These are phyloP conservation scores for Drosophila funebris DNA, from an alignment of 1,140 invertebrate genomes.

Conservation along the genomic window DNA sequence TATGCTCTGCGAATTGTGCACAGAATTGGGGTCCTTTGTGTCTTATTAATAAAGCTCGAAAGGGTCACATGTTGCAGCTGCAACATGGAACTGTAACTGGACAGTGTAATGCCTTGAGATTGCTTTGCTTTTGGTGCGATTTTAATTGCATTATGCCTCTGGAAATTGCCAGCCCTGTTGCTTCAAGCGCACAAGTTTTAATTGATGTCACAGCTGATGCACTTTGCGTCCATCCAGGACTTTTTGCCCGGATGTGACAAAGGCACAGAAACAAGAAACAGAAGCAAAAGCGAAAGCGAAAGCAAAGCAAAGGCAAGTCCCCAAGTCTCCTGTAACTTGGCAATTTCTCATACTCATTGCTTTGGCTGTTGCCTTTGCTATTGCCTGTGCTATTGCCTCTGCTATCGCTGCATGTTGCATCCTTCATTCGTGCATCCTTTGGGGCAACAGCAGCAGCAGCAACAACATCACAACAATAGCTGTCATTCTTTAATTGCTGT, in stretches of 20 bases:
- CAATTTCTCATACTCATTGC: slow-evolving; percentile 38
- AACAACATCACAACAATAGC: slow-evolving; percentile 13
- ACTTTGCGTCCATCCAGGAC: slow-evolving; percentile 23
- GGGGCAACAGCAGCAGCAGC: too few relatives aligned
- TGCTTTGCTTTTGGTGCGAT: slow-evolving; percentile 54
- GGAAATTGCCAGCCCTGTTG: slow-evolving; percentile 51
- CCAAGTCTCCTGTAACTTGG: slow-evolving; percentile 3
- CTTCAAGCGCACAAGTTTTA: slow-evolving; percentile 58
- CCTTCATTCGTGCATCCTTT: slow-evolving; percentile 6
- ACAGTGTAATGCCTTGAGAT: slow-evolving; percentile 40
- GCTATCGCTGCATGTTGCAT: neutral
- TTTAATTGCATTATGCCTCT: slow-evolving; percentile 72
- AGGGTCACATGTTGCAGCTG: slow-evolving; percentile 29
- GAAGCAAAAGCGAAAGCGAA: neutral
- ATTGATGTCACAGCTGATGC: slow-evolving; percentile 73
- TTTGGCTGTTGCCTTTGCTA: slow-evolving; percentile 5
- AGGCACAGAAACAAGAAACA: neutral
- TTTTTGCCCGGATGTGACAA: slow-evolving; percentile 13
- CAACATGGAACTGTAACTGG: neutral
- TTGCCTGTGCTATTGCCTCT: slow-evolving; percentile 3
- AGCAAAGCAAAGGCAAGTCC: neutral
- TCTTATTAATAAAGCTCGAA: slow-evolving; percentile 53
- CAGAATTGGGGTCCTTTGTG: neutral
- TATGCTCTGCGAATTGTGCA: neutral
- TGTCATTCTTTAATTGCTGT: slow-evolving; percentile 17